A percentile compares a stretch with the other conserved stretches of the same genome.
Conservation (phyloP, 1,140 invertebrate genomes). For the Mylabris phalerata region DNA sequence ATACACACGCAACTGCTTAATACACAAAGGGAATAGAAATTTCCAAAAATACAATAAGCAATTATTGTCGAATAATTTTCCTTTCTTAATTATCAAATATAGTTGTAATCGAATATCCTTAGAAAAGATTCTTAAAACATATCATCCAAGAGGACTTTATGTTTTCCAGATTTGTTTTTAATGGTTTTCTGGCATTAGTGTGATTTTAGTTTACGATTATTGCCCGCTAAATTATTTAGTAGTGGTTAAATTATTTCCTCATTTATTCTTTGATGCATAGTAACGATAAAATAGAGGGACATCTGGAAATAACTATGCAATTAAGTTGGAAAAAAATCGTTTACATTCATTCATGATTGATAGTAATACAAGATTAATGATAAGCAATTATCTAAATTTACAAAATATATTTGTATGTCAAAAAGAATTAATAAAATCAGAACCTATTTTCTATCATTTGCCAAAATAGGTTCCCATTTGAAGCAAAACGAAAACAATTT, state of each 20-base stretch:
- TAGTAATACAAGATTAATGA: no score
- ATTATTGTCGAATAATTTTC: no score
- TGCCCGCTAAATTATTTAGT: slow-evolving; percentile 29
- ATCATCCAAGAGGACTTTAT: slow-evolving; percentile 22
- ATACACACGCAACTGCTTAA: no score
- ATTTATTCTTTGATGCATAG: slow-evolving; percentile 26
- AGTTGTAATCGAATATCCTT: no score
- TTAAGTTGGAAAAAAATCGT: slow-evolving; percentile 17
- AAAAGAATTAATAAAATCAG: no score
- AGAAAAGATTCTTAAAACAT: slow-evolving; percentile 2
- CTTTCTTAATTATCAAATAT: no score
- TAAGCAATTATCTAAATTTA: no score
- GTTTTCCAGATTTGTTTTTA: slow-evolving; percentile 34
- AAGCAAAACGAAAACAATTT: slow-evolving; percentile 14
- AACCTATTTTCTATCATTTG: no score
- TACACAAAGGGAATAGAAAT: no score
- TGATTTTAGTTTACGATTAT: slow-evolving; percentile 34
- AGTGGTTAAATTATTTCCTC: slow-evolving; percentile 31
- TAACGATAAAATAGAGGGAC: slow-evolving; percentile 16
- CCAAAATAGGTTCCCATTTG: neutral
- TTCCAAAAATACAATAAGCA: no score
- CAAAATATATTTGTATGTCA: no score
- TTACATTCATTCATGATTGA: no score
- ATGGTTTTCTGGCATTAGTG: slow-evolving; percentile 26
- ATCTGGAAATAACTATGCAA: slow-evolving; percentile 30